Evolutionary conservation across 2,797 vertebrate species (phyloP), one percentile per base, ranked within the genome.

Genomic region (Etheostoma perlongum): DNA sequence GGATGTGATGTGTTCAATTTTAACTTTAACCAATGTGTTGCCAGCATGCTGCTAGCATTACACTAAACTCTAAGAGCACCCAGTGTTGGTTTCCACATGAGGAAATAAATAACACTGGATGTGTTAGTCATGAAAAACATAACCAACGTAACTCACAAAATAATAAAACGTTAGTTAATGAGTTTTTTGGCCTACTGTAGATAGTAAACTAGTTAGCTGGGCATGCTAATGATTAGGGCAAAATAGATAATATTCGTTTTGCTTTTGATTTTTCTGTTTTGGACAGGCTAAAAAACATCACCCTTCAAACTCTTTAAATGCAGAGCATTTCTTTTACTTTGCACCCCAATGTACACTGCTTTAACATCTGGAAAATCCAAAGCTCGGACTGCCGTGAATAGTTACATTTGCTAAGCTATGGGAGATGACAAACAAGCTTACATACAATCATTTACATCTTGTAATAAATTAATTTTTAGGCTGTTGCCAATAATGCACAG

Each of bases 301-400:
- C 13, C 13, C 42, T 14, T 4, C 13, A 44, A 44, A 44, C 12
- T 14, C 42, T 44, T 14, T 75, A 49, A 49, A 49, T 49, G 48
- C 9, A 49, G 8, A 49, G 19, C 19, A 49, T 49, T 7, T 2
- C 13, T 44, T 40, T 40, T 40, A 40, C 36, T 40, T 40, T 40
- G 13, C 14, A 5, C 30, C 27, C 44, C 21, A 19, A 40, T 49
- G 23, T 19, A 40, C 14, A 60, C 23, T 16, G 7, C 42, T 44
- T 30, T 15, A 58, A 36, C 67, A 69, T 48, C 18, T 40, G 15
- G 66, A 40, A 7, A 49, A 5, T 36, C 47, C 46, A 53, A 15
- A 71, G 33, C 48, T 60, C 58, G 12, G 21, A n/a, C 42, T 48
- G 4, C n/a, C 44, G 51, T 53, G 27, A 54, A 42, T 72, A 18